phyloP scores from a whole-genome alignment of 2,888 invertebrate species.

The Noctuana brunneofusca region DNA sequence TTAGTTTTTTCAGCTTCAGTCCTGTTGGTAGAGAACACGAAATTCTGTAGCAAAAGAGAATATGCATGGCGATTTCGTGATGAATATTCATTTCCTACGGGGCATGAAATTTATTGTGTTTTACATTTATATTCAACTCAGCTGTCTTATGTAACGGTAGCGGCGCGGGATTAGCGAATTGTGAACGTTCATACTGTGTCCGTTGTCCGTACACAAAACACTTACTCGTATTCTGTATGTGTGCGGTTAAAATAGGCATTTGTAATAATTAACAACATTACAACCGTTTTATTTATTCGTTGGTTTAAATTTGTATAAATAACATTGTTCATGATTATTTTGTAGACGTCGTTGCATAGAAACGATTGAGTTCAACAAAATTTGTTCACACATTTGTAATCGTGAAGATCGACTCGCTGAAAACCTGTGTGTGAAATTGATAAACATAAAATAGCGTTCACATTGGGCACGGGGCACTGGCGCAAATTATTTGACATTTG shows the following conservation, averaged over 20 bases:
- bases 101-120: constrained; percentile 84
- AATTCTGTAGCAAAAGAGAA: constrained; percentile 78
- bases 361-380: background rate
- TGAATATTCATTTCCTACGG: constrained; percentile 84
- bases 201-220: constrained; percentile 68
- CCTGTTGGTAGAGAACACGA: constrained; percentile 64
- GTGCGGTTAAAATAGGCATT: constrained; percentile 67
- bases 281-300: constrained; percentile 10
- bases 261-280: constrained; percentile 58
- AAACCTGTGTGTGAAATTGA: constrained; percentile 7
- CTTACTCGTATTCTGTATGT: constrained; percentile 65
- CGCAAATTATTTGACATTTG: constrained; percentile 82
- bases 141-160: constrained; percentile 83
- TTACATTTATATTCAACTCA: constrained; percentile 83
- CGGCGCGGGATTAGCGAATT: constrained; percentile 81
- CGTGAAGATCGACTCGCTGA: background rate
- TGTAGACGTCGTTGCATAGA: background rate
- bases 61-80: constrained; percentile 83
- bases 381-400: background rate
- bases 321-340: constrained; percentile 4
- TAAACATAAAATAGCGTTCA: constrained; percentile 43
- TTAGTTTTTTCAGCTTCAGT: constrained; percentile 53
- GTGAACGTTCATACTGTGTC: constrained; percentile 75
- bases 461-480: constrained; percentile 61
- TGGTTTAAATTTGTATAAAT: constrained; percentile 3